Evolutionary conservation across 2,113 vertebrate genomes (phyloP), one percentile per base, ranked within the genome.

Genomic region (Pristiophorus japonicus): DNA sequence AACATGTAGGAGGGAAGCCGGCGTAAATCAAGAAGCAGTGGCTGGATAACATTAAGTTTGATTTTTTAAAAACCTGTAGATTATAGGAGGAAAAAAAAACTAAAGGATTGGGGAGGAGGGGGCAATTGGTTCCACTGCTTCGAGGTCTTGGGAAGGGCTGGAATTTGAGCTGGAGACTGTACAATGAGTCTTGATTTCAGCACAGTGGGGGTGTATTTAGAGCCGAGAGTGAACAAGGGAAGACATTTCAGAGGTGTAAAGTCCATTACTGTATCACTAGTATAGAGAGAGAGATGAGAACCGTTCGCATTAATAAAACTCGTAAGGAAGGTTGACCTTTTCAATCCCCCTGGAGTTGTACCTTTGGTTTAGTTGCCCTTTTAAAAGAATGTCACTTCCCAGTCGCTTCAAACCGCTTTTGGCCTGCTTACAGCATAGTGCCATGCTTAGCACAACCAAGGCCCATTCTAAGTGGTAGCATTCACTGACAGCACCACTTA

Each of bases 101-200:
- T 38, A 38, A 38, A 62, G 12, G 55, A 20, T 78, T n/a, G 16
- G 14, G 16, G 88, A 63, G 3, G 0, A 24, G 14, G 11, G 24
- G 34, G 59, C 63, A 92, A 92, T 4, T 63, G 59, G 88, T 92
- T 92, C 88, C 62, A 22, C 2, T 38, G 34, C 59, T 63, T 92
- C n/a, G 6, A n/a, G 11, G n/a, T 42, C 34, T 59, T 92, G 59
- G 62, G 62, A 65, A 65, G 34, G 62, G 34, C 2, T 65, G 6
- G 34, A 92, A 63, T 63, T 92, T 92, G 85, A 34, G 85, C 59
- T 63, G 59, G 34, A 92, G 34, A 22, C 59, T 22, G n/a, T n/a
- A 92, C 88, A 65, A 92, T 63, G 38, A 38, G 16, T 8, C 88
- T 92, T 92, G 59, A 92, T 92, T 92, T 92, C 59, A 20, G 88